These are phyloP conservation scores for Pocillopora grandis DNA, from an alignment of 92 coral and sea anemone species.

Conservation along the genomic window DNA sequence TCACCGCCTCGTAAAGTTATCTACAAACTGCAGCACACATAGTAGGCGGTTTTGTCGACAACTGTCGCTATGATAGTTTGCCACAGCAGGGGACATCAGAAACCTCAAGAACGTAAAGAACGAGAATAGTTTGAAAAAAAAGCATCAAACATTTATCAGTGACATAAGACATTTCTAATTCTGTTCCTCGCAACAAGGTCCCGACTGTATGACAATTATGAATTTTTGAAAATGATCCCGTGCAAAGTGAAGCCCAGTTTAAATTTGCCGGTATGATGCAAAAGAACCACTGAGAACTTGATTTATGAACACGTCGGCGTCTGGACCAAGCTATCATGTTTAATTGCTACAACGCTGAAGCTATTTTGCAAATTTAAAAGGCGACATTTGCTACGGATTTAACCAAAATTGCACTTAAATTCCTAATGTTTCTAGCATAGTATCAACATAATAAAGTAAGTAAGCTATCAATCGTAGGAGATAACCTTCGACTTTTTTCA, in stretches of 20 bases:
- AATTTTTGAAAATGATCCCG: no score
- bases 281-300: not conserved
- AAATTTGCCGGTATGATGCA: not conserved
- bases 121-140: no score
- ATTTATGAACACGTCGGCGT: not conserved
- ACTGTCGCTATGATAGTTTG: constrained; percentile 1
- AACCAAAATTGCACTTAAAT: not conserved
- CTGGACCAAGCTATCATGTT: not conserved
- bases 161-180: no score
- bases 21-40: not conserved
- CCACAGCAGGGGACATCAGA: no score
- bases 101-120: no score
- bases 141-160: no score
- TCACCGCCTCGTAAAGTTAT: not conserved
- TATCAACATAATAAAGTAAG: constrained; percentile 29
- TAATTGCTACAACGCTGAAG: not conserved
- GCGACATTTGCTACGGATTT: not conserved
- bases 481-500: constrained; percentile 30
- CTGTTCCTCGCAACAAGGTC: no score
- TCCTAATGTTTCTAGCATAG: not conserved
- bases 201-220: no score
- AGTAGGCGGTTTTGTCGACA: not conserved
- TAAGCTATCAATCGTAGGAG: constrained; percentile 31
- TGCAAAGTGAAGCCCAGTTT: not conserved
- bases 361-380: not conserved